These are phyloP conservation scores for Teleopsis dalmanni DNA, from an alignment of 1,140 invertebrate species.

Conservation along the genomic window DNA sequence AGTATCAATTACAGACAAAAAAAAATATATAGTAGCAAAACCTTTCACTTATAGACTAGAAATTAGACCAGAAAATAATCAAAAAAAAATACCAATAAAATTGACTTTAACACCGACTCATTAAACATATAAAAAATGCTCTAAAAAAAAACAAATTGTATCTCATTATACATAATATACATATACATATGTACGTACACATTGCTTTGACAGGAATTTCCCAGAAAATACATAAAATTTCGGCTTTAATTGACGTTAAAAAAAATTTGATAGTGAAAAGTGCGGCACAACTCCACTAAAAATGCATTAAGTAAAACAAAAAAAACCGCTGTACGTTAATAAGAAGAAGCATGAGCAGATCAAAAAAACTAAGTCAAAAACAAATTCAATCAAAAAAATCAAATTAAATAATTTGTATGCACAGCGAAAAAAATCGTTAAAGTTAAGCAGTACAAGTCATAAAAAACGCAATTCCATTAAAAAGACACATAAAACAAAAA, in stretches of 20 bases:
- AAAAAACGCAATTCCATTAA: conserved; percentile 19
- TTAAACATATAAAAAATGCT: conserved; percentile 1
- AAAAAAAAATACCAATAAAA: conserved; percentile 25
- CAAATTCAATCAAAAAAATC: conserved; percentile 12
- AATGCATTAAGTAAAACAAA: background rate
- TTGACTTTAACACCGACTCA: conserved; percentile 24
- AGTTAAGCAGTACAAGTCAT: conserved; percentile 28
- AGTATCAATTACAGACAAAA: conserved; percentile 24
- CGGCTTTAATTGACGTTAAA: conserved; percentile 4
- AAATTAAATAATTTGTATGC: conserved; percentile 43
- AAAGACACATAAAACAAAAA: conserved; percentile 1
- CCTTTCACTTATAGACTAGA: background rate
- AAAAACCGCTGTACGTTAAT: too few relatives aligned
- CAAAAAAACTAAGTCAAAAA: background rate
- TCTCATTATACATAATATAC: too few relatives aligned
- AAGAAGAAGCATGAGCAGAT: background rate
- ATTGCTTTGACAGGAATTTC: conserved; percentile 28
- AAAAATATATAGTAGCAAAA: conserved; percentile 1
- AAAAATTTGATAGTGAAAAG: conserved; percentile 3
- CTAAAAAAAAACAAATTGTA: background rate
- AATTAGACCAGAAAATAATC: background rate
- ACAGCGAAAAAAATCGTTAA: conserved; percentile 29
- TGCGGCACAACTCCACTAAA: conserved; percentile 1
- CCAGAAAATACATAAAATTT: conserved; percentile 31
- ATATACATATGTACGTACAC: too few relatives aligned